A percentile compares a stretch with the other conserved stretches of the same genome.
Conservation (phyloP, 2,113 vertebrate genomes). For the Ceyx melanurus region DNA sequence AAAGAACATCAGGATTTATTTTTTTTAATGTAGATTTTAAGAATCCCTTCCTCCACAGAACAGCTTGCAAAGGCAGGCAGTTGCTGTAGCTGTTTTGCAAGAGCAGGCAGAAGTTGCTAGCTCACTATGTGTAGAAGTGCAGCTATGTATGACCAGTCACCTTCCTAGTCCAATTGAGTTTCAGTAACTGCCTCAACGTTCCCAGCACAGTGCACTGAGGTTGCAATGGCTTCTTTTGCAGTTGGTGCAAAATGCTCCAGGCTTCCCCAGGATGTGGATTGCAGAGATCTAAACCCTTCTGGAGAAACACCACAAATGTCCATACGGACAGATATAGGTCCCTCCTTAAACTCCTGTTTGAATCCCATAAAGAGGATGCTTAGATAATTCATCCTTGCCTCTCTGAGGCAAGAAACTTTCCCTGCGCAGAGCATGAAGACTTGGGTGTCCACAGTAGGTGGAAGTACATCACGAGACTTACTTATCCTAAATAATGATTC, state of each 20-base stretch:
- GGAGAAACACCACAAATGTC: neutral
- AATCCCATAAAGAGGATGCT: neutral
- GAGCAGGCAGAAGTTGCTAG: neutral
- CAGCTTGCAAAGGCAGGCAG: neutral
- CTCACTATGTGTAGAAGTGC: neutral
- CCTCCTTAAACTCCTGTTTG: neutral
- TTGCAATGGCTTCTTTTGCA: neutral
- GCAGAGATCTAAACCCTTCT: neutral
- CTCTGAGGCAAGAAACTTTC: neutral
- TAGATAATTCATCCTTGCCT: neutral
- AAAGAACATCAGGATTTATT: neutral
- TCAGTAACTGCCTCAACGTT: neutral
- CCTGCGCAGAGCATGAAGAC: neutral
- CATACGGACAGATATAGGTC: neutral
- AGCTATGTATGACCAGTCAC: neutral
- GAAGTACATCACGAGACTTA: neutral
- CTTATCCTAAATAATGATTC: neutral
- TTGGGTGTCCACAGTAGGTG: neutral
- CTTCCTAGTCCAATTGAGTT: neutral
- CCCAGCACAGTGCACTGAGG: neutral
- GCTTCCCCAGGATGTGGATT: neutral
- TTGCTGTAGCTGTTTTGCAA: neutral
- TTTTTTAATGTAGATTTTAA: neutral
- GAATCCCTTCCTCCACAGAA: neutral
- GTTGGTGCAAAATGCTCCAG: neutral